phyloP scores from a whole-genome alignment of 2,888 invertebrate genomes.

The Drosophila paramelanica region DNA sequence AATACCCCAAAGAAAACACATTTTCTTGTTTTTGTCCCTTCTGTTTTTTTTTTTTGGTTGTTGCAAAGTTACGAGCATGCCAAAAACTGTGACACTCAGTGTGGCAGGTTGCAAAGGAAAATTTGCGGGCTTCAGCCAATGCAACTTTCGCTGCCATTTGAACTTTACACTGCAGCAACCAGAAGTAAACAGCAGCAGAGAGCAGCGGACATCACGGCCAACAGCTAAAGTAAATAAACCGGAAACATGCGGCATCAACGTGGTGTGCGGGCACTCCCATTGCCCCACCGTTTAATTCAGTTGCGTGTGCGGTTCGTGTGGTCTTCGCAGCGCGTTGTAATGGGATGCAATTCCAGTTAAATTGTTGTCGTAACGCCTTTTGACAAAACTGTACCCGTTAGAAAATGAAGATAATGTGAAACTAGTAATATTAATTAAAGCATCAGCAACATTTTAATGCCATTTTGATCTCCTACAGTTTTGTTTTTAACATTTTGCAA shows the following conservation, averaged over 20 bases:
- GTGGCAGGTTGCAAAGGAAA: conserved; percentile 29
- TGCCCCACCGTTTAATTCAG: conserved; percentile 6
- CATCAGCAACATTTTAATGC: no score
- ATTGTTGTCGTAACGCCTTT: background rate
- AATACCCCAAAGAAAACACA: no score
- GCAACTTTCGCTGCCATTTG: conserved; percentile 55
- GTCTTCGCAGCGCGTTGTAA: background rate
- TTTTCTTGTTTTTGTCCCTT: conserved; percentile 3
- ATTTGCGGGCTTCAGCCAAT: conserved; percentile 31
- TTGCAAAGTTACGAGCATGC: conserved; percentile 50
- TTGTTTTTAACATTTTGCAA: no score
- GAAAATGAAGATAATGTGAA: background rate
- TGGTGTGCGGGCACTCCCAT: conserved; percentile 9
- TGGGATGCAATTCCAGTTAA: background rate
- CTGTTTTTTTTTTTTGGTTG: background rate
- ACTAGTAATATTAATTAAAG: no score
- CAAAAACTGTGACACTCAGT: conserved; percentile 50
- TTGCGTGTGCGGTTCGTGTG: conserved; percentile 5
- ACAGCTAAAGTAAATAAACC: conserved; percentile 59
- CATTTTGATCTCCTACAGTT: no score
- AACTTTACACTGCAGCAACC: conserved; percentile 37
- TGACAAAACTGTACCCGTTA: background rate
- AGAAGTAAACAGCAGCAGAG: conserved; percentile 15
- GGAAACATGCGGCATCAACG: conserved; percentile 55
- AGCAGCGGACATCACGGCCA: conserved; percentile 27